Conservation (phyloP, 2,113 vertebrate species). For the Centrocercus urophasianus region DNA sequence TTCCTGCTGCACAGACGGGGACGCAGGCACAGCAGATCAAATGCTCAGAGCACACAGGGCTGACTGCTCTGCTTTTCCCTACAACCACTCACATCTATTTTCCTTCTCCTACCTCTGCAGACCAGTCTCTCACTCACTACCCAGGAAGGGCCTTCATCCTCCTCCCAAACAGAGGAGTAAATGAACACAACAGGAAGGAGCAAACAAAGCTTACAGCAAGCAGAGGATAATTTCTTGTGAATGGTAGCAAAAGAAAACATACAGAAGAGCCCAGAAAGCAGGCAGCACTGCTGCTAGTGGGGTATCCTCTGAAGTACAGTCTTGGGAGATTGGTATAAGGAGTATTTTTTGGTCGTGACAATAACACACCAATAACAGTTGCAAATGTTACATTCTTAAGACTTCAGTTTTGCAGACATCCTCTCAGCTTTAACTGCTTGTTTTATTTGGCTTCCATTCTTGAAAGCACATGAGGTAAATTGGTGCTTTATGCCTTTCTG, state of each 20-base stretch:
- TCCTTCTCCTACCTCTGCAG: not conserved
- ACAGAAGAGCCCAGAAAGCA: not conserved
- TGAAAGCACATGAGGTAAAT: not conserved
- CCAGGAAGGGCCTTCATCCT: not conserved
- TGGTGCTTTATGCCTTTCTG: not conserved
- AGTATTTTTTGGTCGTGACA: not conserved
- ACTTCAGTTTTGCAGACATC: accelerated
- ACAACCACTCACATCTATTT: not conserved
- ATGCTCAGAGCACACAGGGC: not conserved
- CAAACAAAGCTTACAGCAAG: not conserved
- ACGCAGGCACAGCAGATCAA: not conserved
- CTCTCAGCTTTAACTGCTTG: not conserved
- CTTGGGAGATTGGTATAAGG: not conserved
- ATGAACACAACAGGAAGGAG: not conserved
- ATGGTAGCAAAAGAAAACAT: no score
- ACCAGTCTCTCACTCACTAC: not conserved
- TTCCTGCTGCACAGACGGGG: not conserved
- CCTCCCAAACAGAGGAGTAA: not conserved
- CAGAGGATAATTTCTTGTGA: not conserved
- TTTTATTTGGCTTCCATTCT: not conserved
- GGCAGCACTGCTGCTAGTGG: not conserved
- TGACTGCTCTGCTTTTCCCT: not conserved
- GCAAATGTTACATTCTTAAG: not conserved
- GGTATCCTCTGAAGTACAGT: not conserved
- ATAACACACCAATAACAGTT: not conserved